Base-by-base conservation (phyloP, 1,140 invertebrate species). In the Zophobas atratus region DNA sequence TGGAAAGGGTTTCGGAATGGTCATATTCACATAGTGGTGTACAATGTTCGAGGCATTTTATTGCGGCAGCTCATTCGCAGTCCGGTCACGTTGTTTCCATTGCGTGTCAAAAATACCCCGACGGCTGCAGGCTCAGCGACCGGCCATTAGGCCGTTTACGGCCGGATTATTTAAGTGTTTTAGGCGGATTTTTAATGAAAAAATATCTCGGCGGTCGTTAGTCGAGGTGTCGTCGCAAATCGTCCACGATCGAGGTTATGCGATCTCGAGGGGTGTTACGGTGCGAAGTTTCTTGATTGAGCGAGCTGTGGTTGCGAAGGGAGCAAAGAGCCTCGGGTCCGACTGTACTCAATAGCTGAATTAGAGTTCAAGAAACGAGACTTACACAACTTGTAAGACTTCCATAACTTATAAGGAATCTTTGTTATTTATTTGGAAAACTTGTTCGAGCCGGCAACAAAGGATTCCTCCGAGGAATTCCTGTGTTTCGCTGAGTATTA, bases 1-100 rank as follows among this genome's bases (percentile, higher is more conserved):
- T 67, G 60, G 60, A 67, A 67, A 67, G 60, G 60, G 60, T 67
- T 67, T 67, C 60, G 60, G 60, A 67, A 32, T 43, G 60, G 60
- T 67, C 60, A 67, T 67, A 67, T 67, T 67, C 60, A 67, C 57
- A 39, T 41, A n/a, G 57, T 63, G 56, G 36, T 51, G 49, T 20
- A 51, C 49, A 51, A 51, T 51, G 49, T 51, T 51, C 33, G 36
- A 67, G 60, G 60, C 60, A 67, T 67, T 67, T 67, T 67, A 67
- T 67, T 67, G 60, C 60, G 6, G 49, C n/a, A 41, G 6, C 60
- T 41, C 60, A 67, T 67, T 67, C 60, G 38, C 8, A 67, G 38
- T 67, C 60, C 39, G 39, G 60, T 67, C 60, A 67, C 60, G 60
- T 67, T 67, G 33, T 48, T 34, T 67, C 56, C 60, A 67, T 67